Evolutionary conservation across 2,888 invertebrate species (phyloP), one percentile per base, ranked within the genome.

Genomic region (Drosophila testacea): DNA sequence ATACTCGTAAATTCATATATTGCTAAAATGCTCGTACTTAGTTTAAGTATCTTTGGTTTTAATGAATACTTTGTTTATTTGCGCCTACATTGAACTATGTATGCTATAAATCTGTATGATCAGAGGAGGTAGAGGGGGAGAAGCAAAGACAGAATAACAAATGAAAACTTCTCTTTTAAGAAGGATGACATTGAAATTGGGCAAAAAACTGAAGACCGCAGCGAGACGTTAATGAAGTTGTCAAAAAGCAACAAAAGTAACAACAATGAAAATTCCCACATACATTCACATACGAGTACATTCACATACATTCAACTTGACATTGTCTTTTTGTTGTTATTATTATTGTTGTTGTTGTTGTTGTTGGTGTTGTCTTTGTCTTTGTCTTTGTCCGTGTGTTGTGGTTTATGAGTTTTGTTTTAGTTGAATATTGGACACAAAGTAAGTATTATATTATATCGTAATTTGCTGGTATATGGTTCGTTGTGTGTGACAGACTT

Each of bases 181-280:
- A 50, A 52, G 52, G 16, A 50, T 69, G 76, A 22, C 76, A 77
- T 77, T 75, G 85, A 75, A 47, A 65, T 39, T 62, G 47, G 48
- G 54, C 55, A 55, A 41, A 44, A 16, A n/a, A 38, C 38, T 60
- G 67, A 80, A 75, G 77, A 79, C 67, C 66, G 59, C 75, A 77
- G 42, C 54, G 41, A 52, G 75, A 83, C 78, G 69, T 79, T 83
- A 89, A 83, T 84, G 69, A 67, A 89, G 89, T 68, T 84, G 83
- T 83, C 69, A 78, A 84, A 79, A 78, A 70, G 36, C 85, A 73
- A 68, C 76, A 67, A 71, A 48, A 68, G 47, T 32, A 50, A 64
- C 36, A 73, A 79, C 69, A 77, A 81, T 64, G 64, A 50, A 64
- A 69, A 69, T 55, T 55, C 51, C 65, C 38, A 83, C 50, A 80